Percentiles rank a stretch among this genome's conserved stretches.
phyloP scores from a whole-genome alignment of 2,113 vertebrate genomes.

The Xyrauchen texanus region DNA sequence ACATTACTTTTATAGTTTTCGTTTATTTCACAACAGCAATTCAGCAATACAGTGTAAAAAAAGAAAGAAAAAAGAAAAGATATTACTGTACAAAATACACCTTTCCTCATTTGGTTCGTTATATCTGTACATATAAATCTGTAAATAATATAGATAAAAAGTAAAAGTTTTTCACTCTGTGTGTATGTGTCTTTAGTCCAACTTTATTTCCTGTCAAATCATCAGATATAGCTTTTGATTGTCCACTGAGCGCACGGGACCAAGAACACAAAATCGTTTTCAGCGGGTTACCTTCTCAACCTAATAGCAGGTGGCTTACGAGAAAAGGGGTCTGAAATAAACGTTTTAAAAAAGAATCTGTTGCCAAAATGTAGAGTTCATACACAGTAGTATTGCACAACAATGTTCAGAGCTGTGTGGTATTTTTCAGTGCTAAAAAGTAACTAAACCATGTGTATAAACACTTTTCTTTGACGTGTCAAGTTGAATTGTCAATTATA shows the following conservation, averaged over 20 bases:
- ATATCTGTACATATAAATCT: constrained; percentile 58
- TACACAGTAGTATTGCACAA: constrained; percentile 33
- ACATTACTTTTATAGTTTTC: constrained; percentile 64
- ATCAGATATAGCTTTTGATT: constrained; percentile 22
- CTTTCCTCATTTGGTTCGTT: constrained; percentile 66
- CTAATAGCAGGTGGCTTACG: not conserved
- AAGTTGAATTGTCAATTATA: constrained; percentile 42
- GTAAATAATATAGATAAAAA: constrained; percentile 31
- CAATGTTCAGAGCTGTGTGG: constrained; percentile 54
- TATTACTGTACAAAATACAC: constrained; percentile 72
- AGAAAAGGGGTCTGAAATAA: not conserved
- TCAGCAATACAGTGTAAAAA: constrained; percentile 90
- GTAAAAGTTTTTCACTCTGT: not conserved
- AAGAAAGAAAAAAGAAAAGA: constrained; percentile 26
- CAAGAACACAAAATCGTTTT: not conserved
- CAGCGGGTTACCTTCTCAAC: not conserved
- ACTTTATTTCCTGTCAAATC: not conserved
- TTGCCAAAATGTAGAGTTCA: not conserved
- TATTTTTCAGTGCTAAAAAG: not conserved
- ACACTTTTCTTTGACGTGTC: not conserved
- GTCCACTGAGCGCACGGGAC: constrained; percentile 29
- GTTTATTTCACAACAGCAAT: constrained; percentile 89
- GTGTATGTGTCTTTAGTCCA: not conserved
- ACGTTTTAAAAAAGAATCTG: constrained; percentile 4
- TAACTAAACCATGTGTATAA: constrained; percentile 5